phyloP scores from a whole-genome alignment of 1,140 invertebrate genomes.

The Adelges cooleyi region DNA sequence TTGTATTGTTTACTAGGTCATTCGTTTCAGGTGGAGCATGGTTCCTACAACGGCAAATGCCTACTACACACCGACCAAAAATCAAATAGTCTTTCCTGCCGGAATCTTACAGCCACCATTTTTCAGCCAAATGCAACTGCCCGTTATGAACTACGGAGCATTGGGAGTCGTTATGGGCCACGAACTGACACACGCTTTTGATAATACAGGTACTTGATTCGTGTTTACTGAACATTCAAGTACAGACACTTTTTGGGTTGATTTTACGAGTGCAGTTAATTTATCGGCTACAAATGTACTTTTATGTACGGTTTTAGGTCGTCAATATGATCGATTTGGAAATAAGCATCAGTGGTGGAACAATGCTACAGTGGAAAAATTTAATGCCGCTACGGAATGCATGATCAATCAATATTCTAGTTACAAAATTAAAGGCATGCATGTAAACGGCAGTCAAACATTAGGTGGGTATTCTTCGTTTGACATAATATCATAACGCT shows the following conservation, averaged over 20 bases:
- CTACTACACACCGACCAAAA: slow-evolving; percentile 95
- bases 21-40: slow-evolving; percentile 62
- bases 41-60: slow-evolving; percentile 94
- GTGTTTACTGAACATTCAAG: slow-evolving; percentile 5
- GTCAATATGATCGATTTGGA: slow-evolving; percentile 83
- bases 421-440: slow-evolving; percentile 47
- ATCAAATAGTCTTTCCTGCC: slow-evolving; percentile 93
- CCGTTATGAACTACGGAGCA: slow-evolving; percentile 85
- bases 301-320: slow-evolving; percentile 41
- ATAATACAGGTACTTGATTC: slow-evolving; percentile 65
- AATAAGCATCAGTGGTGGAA: slow-evolving; percentile 98
- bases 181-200: slow-evolving; percentile 89
- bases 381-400: slow-evolving; percentile 80
- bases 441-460: slow-evolving; percentile 54
- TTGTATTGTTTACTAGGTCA: background rate
- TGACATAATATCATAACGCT: background rate
- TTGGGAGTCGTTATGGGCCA: slow-evolving; percentile 96
- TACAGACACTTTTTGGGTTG: no score
- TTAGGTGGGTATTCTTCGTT: slow-evolving; percentile 37
- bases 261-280: no score
- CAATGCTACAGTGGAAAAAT: slow-evolving; percentile 76
- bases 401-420: slow-evolving; percentile 80
- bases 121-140: slow-evolving; percentile 78
- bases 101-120: slow-evolving; percentile 91
- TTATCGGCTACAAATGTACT: no score